phyloP scores from a whole-genome alignment of 2,888 invertebrate genomes.

The Phyto melanocephala region DNA sequence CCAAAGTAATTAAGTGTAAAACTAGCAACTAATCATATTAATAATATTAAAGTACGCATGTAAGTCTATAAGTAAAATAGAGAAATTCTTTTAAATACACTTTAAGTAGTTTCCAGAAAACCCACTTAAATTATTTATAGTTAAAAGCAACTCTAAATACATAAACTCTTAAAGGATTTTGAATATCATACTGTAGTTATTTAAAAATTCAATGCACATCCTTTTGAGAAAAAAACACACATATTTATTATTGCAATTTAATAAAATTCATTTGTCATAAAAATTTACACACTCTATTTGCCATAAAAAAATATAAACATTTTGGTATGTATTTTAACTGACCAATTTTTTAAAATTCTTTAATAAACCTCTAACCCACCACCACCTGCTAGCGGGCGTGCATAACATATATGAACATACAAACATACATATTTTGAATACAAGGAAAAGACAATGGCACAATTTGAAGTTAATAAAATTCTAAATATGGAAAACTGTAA shows the following conservation, averaged over 20 bases:
- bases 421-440: background rate
- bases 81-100: too few relatives aligned
- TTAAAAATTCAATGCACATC: slow-evolving; percentile 43
- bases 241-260: slow-evolving; percentile 47
- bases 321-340: slow-evolving; percentile 42
- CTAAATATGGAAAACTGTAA: background rate
- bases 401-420: background rate
- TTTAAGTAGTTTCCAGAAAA: too few relatives aligned
- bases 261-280: slow-evolving; percentile 52
- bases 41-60: background rate
- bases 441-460: background rate
- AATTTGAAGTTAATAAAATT: slow-evolving; percentile 47
- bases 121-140: too few relatives aligned
- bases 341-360: slow-evolving; percentile 39
- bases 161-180: background rate
- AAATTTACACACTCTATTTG: slow-evolving; percentile 48
- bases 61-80: background rate
- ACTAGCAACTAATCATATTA: slow-evolving; percentile 22
- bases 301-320: slow-evolving; percentile 17
- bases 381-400: background rate
- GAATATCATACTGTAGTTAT: background rate
- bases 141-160: background rate
- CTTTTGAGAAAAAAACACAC: background rate
- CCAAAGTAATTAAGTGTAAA: slow-evolving; percentile 35
- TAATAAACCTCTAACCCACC: background rate